Percentiles rank a stretch among this genome's conserved stretches.
phyloP scores from a whole-genome alignment of 2,797 vertebrate genomes.

The Channallabes apus region DNA sequence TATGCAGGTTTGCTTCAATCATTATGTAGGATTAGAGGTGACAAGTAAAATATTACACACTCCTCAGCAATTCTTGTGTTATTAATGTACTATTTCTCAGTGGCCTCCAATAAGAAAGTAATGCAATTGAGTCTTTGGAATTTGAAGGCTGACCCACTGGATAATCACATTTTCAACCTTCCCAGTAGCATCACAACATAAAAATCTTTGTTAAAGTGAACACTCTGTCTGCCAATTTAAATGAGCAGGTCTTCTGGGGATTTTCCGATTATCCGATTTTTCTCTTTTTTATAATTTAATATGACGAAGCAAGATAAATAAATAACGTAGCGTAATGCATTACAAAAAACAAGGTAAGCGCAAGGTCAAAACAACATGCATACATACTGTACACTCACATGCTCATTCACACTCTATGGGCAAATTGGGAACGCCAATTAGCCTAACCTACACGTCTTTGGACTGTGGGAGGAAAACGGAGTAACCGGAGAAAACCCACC shows the following conservation, averaged over 20 bases:
- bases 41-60: constrained; percentile 7
- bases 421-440: too few relatives aligned
- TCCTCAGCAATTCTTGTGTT: constrained; percentile 3
- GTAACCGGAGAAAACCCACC: too few relatives aligned
- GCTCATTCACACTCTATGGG: too few relatives aligned
- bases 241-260: background rate
- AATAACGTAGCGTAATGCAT: background rate
- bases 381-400: too few relatives aligned
- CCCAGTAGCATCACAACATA: background rate
- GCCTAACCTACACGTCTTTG: too few relatives aligned
- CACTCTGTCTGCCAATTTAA: background rate
- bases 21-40: constrained; percentile 19
- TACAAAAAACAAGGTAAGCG: too few relatives aligned
- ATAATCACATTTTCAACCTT: constrained; percentile 6
- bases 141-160: background rate
- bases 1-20: constrained; percentile 20
- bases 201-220: background rate
- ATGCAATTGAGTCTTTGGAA: constrained; percentile 5
- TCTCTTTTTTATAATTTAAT: background rate
- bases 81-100: constrained; percentile 19
- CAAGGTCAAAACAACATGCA: too few relatives aligned
- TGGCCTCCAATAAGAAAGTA: background rate
- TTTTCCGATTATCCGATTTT: too few relatives aligned
- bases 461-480: too few relatives aligned
- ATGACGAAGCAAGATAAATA: background rate